Base-by-base conservation (phyloP, 2,113 vertebrate genomes). In the Maccullochella peelii region DNA sequence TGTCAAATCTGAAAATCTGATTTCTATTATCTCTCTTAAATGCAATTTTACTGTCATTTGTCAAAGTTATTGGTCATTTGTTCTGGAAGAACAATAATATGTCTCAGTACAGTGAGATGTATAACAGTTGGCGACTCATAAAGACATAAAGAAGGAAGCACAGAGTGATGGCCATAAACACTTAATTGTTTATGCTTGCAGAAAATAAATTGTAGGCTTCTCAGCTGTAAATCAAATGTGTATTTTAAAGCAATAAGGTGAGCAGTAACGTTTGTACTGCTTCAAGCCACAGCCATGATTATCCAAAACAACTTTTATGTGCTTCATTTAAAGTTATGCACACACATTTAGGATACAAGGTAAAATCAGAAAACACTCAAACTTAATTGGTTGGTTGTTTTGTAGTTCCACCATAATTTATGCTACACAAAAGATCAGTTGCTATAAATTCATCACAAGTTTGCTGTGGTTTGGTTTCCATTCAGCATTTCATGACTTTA, bases 61-160 rank as follows among this genome's bases (percentile, higher is more conserved):
- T 95, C 90, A 95, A 91, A 93, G 77, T 90, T 84, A 91, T 91
- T 93, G 92, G 91, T 88, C 84, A 91, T 94, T 94, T 92, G 88
- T 93, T 81, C 73, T 80, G 57, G 14, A 82, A 81, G 84, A 72
- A 67, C 78, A 84, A 86, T 90, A 57, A 63, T 79, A 74, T 65
- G 76, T 91, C 80, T 92, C 89, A 85, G 86, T 77, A 82, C 73
- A 80, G 69, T 85, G 77, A 83, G 79, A 87, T 80, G 79, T 80
- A 85, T 76, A 84, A 85, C 84, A 86, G 83, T 83, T 89, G 77
- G 78, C 77, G 70, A 83, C 63, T 93, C 88, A 89, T 83, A 86
- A 86, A 83, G 74, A 90, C 87, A 83, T 86, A 83, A 89, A 86
- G 74, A 79, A 71, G 47, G 79, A 83, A 82, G 81, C 77, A 79